Conservation (phyloP, 2,113 vertebrate species). For the Vulpes vulpes region DNA sequence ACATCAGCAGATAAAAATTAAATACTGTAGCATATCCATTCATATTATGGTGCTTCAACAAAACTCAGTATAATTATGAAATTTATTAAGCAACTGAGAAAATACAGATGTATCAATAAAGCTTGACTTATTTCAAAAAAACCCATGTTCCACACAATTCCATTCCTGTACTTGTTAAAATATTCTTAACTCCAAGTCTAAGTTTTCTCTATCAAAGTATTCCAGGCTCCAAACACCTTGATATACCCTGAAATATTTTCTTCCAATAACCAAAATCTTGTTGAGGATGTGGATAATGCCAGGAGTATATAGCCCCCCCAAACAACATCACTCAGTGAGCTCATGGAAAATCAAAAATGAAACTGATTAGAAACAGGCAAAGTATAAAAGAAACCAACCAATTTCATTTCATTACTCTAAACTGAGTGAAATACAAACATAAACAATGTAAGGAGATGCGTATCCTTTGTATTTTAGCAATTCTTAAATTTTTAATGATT, state of each 20-base stretch:
- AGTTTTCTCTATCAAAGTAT: constrained; percentile 8
- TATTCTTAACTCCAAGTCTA: constrained; percentile 26
- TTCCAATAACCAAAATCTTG: constrained; percentile 42
- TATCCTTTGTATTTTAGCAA: constrained; percentile 61
- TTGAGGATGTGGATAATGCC: background rate
- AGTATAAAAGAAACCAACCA: constrained; percentile 68
- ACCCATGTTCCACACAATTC: background rate
- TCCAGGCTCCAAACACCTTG: constrained; percentile 6
- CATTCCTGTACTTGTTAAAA: constrained; percentile 24
- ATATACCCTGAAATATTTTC: constrained; percentile 44
- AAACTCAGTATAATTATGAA: constrained; percentile 58
- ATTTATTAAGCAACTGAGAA: constrained; percentile 66
- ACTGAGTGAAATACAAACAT: constrained; percentile 59
- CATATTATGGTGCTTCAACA: background rate
- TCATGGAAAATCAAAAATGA: constrained; percentile 68
- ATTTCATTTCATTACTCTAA: constrained; percentile 64
- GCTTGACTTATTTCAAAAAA: constrained; percentile 61
- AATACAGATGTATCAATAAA: constrained; percentile 51
- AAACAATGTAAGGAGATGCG: constrained; percentile 38
- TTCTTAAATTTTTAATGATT: constrained; percentile 72
- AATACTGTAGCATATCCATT: constrained; percentile 42
- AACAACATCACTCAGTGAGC: constrained; percentile 35
- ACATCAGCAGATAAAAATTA: constrained; percentile 78
- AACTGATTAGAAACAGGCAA: constrained; percentile 73
- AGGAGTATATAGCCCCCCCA: background rate